Base-by-base conservation (phyloP, 2,888 invertebrate species). In the Acanthosepion esculentum region DNA sequence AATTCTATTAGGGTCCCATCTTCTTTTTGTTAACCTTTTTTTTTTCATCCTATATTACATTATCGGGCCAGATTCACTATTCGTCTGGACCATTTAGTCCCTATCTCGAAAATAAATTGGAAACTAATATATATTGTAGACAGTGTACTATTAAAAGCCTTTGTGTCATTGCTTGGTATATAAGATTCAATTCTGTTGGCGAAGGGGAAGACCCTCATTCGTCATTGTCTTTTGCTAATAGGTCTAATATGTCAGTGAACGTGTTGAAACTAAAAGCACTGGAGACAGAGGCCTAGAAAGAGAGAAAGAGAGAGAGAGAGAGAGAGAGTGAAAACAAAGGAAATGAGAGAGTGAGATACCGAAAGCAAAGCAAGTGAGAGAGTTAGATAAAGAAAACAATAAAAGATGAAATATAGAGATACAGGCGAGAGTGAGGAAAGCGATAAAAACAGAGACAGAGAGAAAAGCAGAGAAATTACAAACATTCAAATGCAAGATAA, bases 171-270 rank as follows among this genome's bases (percentile, higher is more conserved):
- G 78, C 8, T 78, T n/a, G 29, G 78, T 78, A n/a, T n/a, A n/a
- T 78, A n/a, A 78, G 78, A 78, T 78, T n/a, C 29, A 15, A 78
- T 78, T n/a, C 29, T n/a, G 78, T 78, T n/a, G n/a, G 78, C 5
- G 23, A 26, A 23, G 78, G 78, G n/a, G 78, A 29, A 29, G 78
- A n/a, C 29, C 10, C 78, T 78, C 78, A 78, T 78, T 78, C 78
- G 78, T 78, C 78, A 78, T 78, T 78, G 78, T 78, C 78, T 78
- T n/a, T 78, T 78, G 78, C n/a, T 78, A 78, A 78, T 78, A 78
- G 59, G 78, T 78, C 29, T 78, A 78, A 29, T 1, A 29, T n/a
- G 78, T 78, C 78, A n/a, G n/a, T 29, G n/a, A 78, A 78, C n/a
- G n/a, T 78, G 78, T 15, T 78, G 15, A 29, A n/a, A 29, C 29